These are phyloP conservation scores for Karalla daura DNA, from an alignment of 2,797 vertebrate species.

Conservation along the genomic window DNA sequence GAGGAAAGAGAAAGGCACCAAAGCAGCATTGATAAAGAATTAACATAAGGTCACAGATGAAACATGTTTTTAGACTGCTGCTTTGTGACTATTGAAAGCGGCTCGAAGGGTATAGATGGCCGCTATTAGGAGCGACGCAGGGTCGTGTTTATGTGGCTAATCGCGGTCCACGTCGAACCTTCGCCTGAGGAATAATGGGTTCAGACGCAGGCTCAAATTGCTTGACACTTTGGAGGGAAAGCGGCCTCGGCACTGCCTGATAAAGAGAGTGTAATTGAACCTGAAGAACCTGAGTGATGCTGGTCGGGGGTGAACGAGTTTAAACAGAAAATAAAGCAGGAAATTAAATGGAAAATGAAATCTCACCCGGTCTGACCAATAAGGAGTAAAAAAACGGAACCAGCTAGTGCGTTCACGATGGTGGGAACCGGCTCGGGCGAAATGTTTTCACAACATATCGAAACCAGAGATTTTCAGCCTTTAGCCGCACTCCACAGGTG, in stretches of 20 bases:
- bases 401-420: too few species aligned
- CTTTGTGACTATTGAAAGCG: background rate
- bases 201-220: conserved; percentile 2
- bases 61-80: background rate
- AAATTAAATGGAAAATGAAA: too few species aligned
- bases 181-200: conserved; percentile 16
- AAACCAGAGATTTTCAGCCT: too few species aligned
- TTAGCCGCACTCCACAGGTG: too few species aligned
- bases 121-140: background rate
- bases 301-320: conserved; percentile 10
- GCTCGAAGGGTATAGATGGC: background rate
- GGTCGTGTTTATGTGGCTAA: background rate
- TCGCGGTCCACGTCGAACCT: background rate
- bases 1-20: too few species aligned
- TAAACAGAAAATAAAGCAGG: conserved; percentile 6
- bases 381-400: too few species aligned
- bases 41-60: too few species aligned
- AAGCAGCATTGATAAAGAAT: too few species aligned
- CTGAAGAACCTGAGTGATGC: background rate
- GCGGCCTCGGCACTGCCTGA: background rate
- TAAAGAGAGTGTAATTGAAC: background rate
- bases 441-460: too few species aligned
- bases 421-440: too few species aligned
- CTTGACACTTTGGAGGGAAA: conserved; percentile 20
- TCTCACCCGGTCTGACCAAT: too few species aligned